Conservation (phyloP, 2,797 vertebrate genomes). For the Neosilurus mollespiculum region DNA sequence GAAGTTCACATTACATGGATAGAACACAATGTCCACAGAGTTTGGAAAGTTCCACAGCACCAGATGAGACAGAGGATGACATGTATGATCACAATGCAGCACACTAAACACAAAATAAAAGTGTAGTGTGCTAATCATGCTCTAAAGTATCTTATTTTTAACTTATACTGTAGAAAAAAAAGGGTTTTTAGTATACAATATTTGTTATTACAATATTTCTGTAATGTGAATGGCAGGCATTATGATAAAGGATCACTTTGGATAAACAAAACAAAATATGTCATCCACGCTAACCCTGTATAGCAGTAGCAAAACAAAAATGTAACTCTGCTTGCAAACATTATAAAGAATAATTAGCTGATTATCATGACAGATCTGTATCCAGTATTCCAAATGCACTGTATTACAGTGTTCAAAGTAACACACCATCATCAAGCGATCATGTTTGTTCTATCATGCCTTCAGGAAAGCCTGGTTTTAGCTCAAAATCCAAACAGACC, state of each 20-base stretch:
- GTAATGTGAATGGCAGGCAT: slow-evolving; percentile 28
- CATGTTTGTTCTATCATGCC: background rate
- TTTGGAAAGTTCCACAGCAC: slow-evolving; percentile 42
- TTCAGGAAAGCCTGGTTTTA: background rate
- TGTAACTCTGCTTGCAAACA: slow-evolving; percentile 22
- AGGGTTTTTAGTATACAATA: slow-evolving; percentile 42
- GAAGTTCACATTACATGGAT: slow-evolving; percentile 41
- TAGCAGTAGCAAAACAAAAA: slow-evolving; percentile 42
- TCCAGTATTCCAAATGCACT: background rate
- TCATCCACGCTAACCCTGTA: slow-evolving; percentile 43
- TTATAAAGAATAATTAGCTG: slow-evolving; percentile 15
- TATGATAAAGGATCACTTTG: slow-evolving; percentile 23
- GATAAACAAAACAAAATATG: slow-evolving; percentile 41
- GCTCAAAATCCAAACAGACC: background rate
- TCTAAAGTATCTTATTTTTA: slow-evolving; percentile 37
- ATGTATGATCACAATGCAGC: slow-evolving; percentile 40
- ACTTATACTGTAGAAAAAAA: slow-evolving; percentile 28
- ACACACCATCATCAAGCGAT: background rate
- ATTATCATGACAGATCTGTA: slow-evolving; percentile 1
- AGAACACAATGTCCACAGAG: slow-evolving; percentile 40
- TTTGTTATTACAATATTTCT: slow-evolving; percentile 21
- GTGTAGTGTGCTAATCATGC: slow-evolving; percentile 45
- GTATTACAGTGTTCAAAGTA: slow-evolving; percentile 26
- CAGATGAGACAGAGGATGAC: slow-evolving; percentile 43
- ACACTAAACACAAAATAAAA: slow-evolving; percentile 43